A percentile compares a stretch with the other conserved stretches of the same genome.
Evolutionary conservation across 2,113 vertebrate genomes (phyloP).

Genomic region (Dipodomys merriami): DNA sequence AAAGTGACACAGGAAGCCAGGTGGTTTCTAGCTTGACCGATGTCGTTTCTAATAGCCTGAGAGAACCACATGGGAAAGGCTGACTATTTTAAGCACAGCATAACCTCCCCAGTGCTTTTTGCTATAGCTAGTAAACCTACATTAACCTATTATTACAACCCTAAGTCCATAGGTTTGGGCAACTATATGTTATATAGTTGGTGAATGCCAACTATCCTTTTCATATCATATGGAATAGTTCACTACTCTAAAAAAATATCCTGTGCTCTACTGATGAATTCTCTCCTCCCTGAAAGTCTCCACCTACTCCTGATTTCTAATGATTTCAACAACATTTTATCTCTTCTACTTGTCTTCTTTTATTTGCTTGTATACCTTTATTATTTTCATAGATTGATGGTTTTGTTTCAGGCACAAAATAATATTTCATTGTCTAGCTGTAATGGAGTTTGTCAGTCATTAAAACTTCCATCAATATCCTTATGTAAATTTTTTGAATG

Average conservation of each 20-base stretch:
- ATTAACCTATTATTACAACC: background rate
- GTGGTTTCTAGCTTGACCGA: background rate
- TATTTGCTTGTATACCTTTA: background rate
- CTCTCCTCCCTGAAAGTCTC: background rate
- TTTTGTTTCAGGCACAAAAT: background rate
- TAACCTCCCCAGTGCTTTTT: background rate
- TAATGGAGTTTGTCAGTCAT: background rate
- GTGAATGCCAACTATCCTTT: background rate
- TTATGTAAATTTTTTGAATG: background rate
- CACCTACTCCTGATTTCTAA: background rate
- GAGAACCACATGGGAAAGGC: background rate
- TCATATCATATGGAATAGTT: background rate
- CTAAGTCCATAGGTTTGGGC: background rate
- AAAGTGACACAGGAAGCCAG: background rate
- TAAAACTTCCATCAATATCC: background rate
- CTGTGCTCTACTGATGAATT: background rate
- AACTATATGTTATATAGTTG: background rate
- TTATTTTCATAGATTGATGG: background rate
- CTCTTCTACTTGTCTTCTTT: background rate
- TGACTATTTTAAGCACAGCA: background rate
- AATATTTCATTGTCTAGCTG: background rate
- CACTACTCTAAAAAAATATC: background rate
- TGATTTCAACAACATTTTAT: background rate
- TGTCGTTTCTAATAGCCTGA: no score
- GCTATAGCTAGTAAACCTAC: background rate